Evolutionary conservation across 2,888 invertebrate species (phyloP), one percentile per base, ranked within the genome.

Genomic region (Candidula unifasciata): DNA sequence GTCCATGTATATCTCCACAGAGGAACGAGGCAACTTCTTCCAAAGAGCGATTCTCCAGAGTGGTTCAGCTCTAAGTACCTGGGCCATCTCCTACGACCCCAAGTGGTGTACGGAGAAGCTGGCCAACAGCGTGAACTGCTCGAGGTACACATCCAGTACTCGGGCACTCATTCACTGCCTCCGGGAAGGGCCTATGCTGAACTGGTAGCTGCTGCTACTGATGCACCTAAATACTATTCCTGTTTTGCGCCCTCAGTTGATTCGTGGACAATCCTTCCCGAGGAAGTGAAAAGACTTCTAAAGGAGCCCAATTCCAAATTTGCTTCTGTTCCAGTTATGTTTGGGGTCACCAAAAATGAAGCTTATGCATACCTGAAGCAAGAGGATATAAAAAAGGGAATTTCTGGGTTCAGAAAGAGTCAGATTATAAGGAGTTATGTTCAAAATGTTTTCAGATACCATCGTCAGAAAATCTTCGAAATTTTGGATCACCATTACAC

Each of bases 401-500:
- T 99, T 89, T 97, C 98, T 92, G 96, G 97, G 0, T 97, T 97
- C 92, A 95, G 97, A 86, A 95, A 98, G 89, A 97, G 97, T 84
- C 97, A 97, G 94, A 97, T 98, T 87, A 95, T 98, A 86, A 96
- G 97, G 89, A 97, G 97, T 64, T 93, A 92, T 85, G 98, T 99
- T 82, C 95, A 98, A 86, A 98, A 99, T 94, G 96, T 98, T 57
- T 99, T 97, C 94, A 97, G 84, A 16, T 98, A 96, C 94, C 98
- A 98, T 94, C 95, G 97, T 86, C 97, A 97, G 30, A 98, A 98
- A 94, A 97, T 98, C 90, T 95, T 97, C 89, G 97, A 97, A n/a
- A 97, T 98, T 69, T 97, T 98, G 89, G 96, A 97, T 90, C 98
- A 98, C 94, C 98, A 98, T 93, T 99, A 99, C 94, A 98, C 98